These are phyloP conservation scores for Alaudala cheleensis DNA, from an alignment of 2,113 vertebrate genomes.

Conservation along the genomic window DNA sequence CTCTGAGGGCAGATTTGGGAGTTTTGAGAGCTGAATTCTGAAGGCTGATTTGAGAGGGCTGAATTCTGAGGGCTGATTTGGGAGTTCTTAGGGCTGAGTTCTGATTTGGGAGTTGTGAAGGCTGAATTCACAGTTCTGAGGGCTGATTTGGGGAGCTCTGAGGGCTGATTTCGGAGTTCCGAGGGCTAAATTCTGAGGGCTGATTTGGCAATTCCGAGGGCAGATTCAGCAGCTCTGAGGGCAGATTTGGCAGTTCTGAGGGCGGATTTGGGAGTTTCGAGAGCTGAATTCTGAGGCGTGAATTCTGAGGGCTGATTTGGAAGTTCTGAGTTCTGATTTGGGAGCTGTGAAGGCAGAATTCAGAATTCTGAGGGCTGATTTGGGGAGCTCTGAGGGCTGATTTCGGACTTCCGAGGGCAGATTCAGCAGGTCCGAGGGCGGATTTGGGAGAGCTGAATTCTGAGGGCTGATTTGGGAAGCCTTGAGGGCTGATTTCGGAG, in stretches of 20 bases:
- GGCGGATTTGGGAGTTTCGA: fast-evolving
- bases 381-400: fast-evolving
- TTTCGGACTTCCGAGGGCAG: background rate
- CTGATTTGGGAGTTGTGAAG: no score
- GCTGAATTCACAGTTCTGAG: background rate
- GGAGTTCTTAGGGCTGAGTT: no score
- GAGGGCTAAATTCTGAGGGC: no score
- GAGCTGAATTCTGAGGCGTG: no score
- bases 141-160: no score
- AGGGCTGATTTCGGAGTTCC: no score
- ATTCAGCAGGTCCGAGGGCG: fast-evolving
- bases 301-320: background rate
- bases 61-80: fast-evolving
- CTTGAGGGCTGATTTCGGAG: background rate
- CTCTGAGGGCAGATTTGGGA: fast-evolving
- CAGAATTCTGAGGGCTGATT: background rate
- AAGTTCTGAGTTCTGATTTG: background rate
- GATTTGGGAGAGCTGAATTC: background rate
- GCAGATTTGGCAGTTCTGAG: fast-evolving
- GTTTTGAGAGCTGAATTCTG: background rate
- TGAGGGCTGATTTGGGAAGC: fast-evolving
- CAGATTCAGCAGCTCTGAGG: fast-evolving
- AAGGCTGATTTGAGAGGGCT: no score
- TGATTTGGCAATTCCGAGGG: background rate
- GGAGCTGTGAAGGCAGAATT: no score